Base-by-base conservation (phyloP, 2,113 vertebrate genomes). In the Lepus europaeus region DNA sequence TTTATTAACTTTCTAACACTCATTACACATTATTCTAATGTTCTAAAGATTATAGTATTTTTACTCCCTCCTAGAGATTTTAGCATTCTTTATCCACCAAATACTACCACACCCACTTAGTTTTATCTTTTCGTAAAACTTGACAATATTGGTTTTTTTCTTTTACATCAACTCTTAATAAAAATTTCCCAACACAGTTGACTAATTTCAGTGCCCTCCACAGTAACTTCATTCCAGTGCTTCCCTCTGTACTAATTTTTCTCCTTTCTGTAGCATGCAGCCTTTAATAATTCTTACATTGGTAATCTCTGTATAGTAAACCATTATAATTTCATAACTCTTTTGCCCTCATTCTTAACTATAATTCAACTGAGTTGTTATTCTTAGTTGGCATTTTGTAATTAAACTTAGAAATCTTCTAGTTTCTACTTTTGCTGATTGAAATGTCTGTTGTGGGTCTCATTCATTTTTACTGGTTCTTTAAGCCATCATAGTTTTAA, bases 111-210 rank as follows among this genome's bases (percentile, higher is more conserved):
- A 12, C 6, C 31, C 20, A 4, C 20, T 77, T 82, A 70, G 29
- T 64, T 93, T 95, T 72, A 86, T 14, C 51, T 70, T 72, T 36
- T 68, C 79, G 53, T 74, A 92, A 95, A 92, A 73, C 4, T 56
- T 5, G 72, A 81, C 6, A 20, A 45, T 17, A 49, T 49, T 49
- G 45, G 4, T 16, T 76, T 51, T 70, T 56, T 77, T 90, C 19
- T 59, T 86, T 92, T 80, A 56, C 0, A 49, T 87, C 23, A 69
- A 70, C 45, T 89, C 31, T 77, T 45, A 22, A 78, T 78, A 6
- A 89, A 59, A 69, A 92, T 80, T 49, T 73, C 25, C 12, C 25
- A 81, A 27, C 3, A 6, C 16, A 66, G 13, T 31, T 73, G 70
- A n/a, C 72, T 70, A 22, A 91, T 22, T 70, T 76, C 39, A 85